These are phyloP conservation scores for Pomatostomus ruficeps DNA, from an alignment of 2,113 vertebrate species.

Conservation along the genomic window DNA sequence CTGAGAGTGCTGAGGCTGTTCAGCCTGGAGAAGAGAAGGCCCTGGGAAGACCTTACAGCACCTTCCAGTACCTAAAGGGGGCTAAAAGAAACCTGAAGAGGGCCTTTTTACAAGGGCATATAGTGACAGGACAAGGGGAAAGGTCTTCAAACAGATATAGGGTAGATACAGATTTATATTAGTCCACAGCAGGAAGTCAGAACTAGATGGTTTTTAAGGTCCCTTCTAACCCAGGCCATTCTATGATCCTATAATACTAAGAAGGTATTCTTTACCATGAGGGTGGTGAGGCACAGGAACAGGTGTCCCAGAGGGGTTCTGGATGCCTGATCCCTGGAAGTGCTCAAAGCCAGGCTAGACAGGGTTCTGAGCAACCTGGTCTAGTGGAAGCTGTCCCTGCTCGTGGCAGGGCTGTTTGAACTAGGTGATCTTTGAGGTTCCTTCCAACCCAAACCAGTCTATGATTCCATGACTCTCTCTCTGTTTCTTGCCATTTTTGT, in stretches of 20 bases:
- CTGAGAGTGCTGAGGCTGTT: not conserved
- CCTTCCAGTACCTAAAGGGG: not conserved
- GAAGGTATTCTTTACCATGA: not conserved
- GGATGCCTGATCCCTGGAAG: not conserved
- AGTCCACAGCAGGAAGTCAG: not conserved
- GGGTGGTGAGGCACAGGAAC: not conserved
- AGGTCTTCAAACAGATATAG: not conserved
- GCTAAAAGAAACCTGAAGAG: not conserved
- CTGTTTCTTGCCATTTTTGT: not conserved
- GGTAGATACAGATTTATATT: not conserved
- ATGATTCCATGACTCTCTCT: not conserved
- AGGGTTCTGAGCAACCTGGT: not conserved
- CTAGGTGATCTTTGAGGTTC: not conserved
- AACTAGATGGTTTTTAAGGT: not conserved
- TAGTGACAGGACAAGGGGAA: not conserved
- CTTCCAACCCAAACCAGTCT: not conserved
- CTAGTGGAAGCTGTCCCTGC: not conserved
- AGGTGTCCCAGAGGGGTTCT: not conserved
- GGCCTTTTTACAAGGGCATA: not conserved
- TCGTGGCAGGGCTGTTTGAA: fast-evolving
- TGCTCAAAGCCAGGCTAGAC: not conserved
- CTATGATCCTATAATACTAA: not conserved
- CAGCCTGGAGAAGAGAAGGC: not conserved
- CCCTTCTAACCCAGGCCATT: not conserved
- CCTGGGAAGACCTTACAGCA: not conserved